A percentile compares a stretch with the other conserved stretches of the same genome.
phyloP scores from a whole-genome alignment of 2,888 invertebrate species.

The Octonoba sinensis region DNA sequence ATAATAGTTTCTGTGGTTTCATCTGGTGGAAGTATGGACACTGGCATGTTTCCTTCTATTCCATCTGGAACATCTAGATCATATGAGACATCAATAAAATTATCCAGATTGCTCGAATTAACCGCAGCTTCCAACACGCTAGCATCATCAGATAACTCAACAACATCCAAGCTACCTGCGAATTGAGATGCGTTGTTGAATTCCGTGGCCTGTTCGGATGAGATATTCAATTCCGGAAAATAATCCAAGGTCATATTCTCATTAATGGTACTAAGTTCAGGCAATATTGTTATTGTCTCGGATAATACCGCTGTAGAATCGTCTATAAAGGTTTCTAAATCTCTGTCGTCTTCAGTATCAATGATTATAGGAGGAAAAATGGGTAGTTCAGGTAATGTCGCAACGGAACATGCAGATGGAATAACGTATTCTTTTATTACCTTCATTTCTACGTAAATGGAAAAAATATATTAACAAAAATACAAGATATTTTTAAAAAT shows the following conservation, averaged over 20 bases:
- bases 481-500: too few species aligned
- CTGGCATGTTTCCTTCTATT: slow-evolving; percentile 53
- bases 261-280: too few species aligned
- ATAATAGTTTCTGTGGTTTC: not conserved
- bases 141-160: not conserved
- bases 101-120: not conserved
- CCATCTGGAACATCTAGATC: slow-evolving; percentile 64
- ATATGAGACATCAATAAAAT: slow-evolving; percentile 31
- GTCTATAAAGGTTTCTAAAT: too few species aligned
- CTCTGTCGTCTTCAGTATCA: too few species aligned
- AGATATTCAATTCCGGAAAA: too few species aligned
- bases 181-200: not conserved
- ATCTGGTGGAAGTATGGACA: slow-evolving; percentile 25
- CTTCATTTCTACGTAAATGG: slow-evolving; percentile 17
- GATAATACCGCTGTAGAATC: too few species aligned
- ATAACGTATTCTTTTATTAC: slow-evolving; percentile 41
- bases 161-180: not conserved
- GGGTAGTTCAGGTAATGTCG: slow-evolving; percentile 12
- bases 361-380: not conserved
- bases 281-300: too few species aligned
- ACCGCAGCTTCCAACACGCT: not conserved
- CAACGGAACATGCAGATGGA: slow-evolving; percentile 14
- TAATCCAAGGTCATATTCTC: too few species aligned
- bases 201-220: not conserved
- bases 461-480: not conserved